phyloP scores from a whole-genome alignment of 2,888 invertebrate genomes.

The Stenoptilia bipunctidactyla region DNA sequence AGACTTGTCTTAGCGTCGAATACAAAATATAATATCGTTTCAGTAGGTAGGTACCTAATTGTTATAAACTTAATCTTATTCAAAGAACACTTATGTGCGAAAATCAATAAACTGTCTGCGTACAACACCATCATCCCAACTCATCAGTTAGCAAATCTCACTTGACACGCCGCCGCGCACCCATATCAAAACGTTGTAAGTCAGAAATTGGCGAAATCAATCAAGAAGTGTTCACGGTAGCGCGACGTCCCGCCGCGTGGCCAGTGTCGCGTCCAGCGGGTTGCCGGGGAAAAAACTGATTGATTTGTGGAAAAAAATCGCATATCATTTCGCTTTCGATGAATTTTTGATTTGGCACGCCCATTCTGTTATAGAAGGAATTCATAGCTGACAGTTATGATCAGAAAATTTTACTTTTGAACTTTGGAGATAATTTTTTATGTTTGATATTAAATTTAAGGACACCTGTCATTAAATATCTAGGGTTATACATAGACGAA shows the following conservation, averaged over 20 bases:
- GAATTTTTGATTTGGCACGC: constrained; percentile 46
- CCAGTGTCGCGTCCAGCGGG: constrained; percentile 28
- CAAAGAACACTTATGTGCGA: too few species aligned
- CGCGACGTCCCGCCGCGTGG: constrained; percentile 41
- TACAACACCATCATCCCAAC: too few species aligned
- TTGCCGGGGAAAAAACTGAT: constrained; percentile 31
- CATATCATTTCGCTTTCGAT: constrained; percentile 43
- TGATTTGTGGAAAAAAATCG: constrained; percentile 45
- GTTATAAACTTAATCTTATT: too few species aligned
- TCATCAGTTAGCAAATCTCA: too few species aligned
- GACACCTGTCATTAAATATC: too few species aligned
- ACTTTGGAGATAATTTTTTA: neutral
- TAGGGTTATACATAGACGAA: too few species aligned
- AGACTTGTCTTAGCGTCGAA: too few species aligned
- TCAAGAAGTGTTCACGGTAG: constrained; percentile 34
- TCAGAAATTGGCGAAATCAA: constrained; percentile 34
- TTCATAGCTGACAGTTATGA: neutral
- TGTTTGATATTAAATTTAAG: too few species aligned
- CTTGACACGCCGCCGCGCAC: constrained; percentile 13
- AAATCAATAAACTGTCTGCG: too few species aligned
- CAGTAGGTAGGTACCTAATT: too few species aligned
- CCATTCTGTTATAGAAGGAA: constrained; percentile 31
- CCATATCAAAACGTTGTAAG: constrained; percentile 24
- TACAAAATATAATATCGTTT: too few species aligned
- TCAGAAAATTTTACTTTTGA: neutral